Conservation (phyloP, 1,140 invertebrate species). For the Formica exsecta region DNA sequence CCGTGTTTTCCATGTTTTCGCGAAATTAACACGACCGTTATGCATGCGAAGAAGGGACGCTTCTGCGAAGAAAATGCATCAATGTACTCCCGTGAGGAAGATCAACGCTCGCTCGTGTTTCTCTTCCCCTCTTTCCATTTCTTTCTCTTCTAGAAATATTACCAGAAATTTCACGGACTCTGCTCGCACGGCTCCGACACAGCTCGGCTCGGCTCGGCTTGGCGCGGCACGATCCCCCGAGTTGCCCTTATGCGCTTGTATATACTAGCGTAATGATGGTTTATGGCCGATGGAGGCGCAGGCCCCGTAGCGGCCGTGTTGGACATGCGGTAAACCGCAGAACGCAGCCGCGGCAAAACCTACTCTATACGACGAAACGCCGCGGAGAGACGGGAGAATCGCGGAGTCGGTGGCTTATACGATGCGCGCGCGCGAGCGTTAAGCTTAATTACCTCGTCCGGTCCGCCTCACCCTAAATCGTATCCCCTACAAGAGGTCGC, state of each 20-base stretch:
- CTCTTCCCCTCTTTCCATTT: neutral
- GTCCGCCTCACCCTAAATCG: conserved; percentile 30
- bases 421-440: conserved; percentile 59
- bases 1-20: neutral
- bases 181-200: conserved; percentile 37
- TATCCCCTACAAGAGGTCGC: conserved; percentile 8
- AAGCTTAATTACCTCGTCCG: conserved; percentile 79
- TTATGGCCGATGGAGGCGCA: conserved; percentile 76
- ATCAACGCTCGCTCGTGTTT: neutral
- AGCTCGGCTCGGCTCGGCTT: conserved; percentile 14
- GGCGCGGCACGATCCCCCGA: conserved; percentile 40
- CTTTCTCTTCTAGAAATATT: conserved; percentile 64
- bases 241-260: conserved; percentile 75
- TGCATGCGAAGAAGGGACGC: neutral
- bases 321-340: conserved; percentile 86
- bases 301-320: conserved; percentile 79
- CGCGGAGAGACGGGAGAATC: conserved; percentile 53
- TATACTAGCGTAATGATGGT: conserved; percentile 84
- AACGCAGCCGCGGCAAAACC: conserved; percentile 81
- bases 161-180: conserved; percentile 64
- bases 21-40: conserved; percentile 48
- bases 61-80: conserved; percentile 21
- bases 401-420: conserved; percentile 52
- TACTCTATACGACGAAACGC: conserved; percentile 67
- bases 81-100: conserved; percentile 5